A percentile compares a stretch with the other conserved stretches of the same genome.
Evolutionary conservation across 1,140 invertebrate species (phyloP).

Genomic region (Scaptomyza hsui): DNA sequence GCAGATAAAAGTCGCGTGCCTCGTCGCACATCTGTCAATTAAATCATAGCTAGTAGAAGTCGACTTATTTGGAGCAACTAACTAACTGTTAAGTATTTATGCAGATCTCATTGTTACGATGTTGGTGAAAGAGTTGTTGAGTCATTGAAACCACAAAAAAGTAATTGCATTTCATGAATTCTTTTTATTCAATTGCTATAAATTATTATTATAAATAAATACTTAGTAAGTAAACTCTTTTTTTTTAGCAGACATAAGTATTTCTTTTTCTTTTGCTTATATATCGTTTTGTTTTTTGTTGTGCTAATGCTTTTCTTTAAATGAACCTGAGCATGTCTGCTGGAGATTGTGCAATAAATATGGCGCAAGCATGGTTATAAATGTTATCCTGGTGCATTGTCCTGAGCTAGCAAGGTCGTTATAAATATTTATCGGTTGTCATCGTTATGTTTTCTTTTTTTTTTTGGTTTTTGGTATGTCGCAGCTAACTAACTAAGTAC

Average conservation of each 20-base stretch:
- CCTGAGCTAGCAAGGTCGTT: constrained; percentile 66
- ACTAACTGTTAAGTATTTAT: constrained; percentile 60
- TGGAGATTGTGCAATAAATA: constrained; percentile 73
- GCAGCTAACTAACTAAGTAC: constrained; percentile 79
- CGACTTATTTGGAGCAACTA: constrained; percentile 34
- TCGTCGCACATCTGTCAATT: constrained; percentile 45
- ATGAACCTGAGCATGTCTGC: constrained; percentile 70
- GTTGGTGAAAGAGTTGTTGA: constrained; percentile 15
- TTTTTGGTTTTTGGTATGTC: constrained; percentile 73
- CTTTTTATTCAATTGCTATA: constrained; percentile 82
- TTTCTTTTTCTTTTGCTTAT: constrained; percentile 17
- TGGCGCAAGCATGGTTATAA: constrained; percentile 65
- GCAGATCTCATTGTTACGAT: constrained; percentile 59
- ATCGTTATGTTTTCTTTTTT: constrained; percentile 31
- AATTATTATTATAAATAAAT: constrained; percentile 71
- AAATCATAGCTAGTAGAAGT: constrained; percentile 42
- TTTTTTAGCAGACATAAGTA: constrained; percentile 64
- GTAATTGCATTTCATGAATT: constrained; percentile 74
- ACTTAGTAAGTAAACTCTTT: constrained; percentile 67
- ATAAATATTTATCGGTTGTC: constrained; percentile 19
- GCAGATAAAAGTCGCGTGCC: constrained; percentile 69
- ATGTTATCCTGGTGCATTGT: constrained; percentile 66
- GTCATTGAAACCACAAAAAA: not conserved
- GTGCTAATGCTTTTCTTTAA: constrained; percentile 43
- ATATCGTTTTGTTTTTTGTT: constrained; percentile 20